phyloP scores from a whole-genome alignment of 2,797 vertebrate species.

The Xerus rutilus region DNA sequence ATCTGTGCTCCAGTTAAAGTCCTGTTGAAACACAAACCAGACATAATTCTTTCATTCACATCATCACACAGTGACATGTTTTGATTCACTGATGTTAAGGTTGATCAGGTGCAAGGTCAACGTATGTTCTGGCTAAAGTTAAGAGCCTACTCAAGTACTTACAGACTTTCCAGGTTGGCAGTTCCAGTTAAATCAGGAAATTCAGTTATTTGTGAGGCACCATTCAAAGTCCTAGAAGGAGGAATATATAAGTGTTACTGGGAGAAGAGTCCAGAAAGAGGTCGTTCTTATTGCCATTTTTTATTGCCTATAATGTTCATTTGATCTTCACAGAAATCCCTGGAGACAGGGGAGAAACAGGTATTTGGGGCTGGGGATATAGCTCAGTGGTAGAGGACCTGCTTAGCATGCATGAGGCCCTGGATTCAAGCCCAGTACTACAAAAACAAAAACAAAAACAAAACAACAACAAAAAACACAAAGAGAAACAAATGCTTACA shows the following conservation, averaged over 20 bases:
- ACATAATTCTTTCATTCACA: conserved; percentile 62
- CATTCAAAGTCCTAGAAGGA: conserved; percentile 93
- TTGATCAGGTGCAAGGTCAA: conserved; percentile 8
- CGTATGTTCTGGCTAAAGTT: neutral
- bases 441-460: too few species aligned
- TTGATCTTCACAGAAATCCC: neutral
- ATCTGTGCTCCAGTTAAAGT: conserved; percentile 96
- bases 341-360: neutral
- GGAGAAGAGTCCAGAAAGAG: conserved; percentile 39
- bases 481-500: conserved; percentile 90
- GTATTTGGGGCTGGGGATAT: too few species aligned
- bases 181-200: conserved; percentile 96
- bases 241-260: conserved; percentile 62
- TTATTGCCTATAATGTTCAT: neutral
- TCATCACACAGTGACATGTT: neutral
- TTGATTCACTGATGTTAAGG: conserved; percentile 64
- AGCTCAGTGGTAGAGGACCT: too few species aligned
- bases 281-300: conserved; percentile 43
- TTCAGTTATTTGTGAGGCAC: conserved; percentile 94
- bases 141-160: conserved; percentile 85
- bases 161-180: conserved; percentile 94
- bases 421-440: too few species aligned
- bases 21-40: conserved; percentile 87
- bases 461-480: neutral
- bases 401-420: too few species aligned